phyloP scores from a whole-genome alignment of 2,797 vertebrate genomes.

The Gallirallus australis region DNA sequence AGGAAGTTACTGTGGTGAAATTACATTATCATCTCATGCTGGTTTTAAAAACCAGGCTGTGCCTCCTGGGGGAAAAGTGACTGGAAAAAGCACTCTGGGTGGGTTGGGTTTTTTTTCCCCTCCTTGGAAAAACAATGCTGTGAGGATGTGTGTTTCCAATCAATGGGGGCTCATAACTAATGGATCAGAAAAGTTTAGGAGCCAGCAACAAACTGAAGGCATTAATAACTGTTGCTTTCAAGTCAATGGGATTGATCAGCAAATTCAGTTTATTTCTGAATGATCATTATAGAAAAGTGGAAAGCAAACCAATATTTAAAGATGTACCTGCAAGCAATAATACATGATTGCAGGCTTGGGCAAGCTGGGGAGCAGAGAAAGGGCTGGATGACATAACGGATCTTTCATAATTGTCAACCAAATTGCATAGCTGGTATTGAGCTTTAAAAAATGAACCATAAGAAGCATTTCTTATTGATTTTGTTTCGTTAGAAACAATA shows the following conservation, averaged over 20 bases:
- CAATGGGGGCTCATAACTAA: constrained; percentile 82
- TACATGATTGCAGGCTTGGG: constrained; percentile 74
- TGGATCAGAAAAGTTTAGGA: constrained; percentile 80
- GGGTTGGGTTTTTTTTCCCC: not conserved
- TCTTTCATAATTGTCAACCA: constrained; percentile 91
- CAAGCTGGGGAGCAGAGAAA: constrained; percentile 63
- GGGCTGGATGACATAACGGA: constrained; percentile 79
- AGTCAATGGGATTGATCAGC: constrained; percentile 84
- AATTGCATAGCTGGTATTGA: constrained; percentile 89
- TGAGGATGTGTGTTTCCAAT: constrained; percentile 60
- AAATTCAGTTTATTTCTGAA: constrained; percentile 79
- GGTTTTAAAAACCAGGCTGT: constrained; percentile 16
- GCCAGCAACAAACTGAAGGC: constrained; percentile 78
- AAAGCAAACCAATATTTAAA: constrained; percentile 78
- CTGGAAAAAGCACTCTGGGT: not conserved
- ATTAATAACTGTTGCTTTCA: constrained; percentile 83
- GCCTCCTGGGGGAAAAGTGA: constrained; percentile 21
- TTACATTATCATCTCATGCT: constrained; percentile 28
- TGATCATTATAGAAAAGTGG: constrained; percentile 72
- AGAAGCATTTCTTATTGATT: constrained; percentile 90
- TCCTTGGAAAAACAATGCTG: not conserved
- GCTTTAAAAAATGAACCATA: constrained; percentile 83
- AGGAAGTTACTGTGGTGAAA: constrained; percentile 60
- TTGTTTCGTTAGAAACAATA: constrained; percentile 83
- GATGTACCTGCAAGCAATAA: constrained; percentile 75